Conservation (phyloP, 2,113 vertebrate species). For the Ictidomys tridecemlineatus region DNA sequence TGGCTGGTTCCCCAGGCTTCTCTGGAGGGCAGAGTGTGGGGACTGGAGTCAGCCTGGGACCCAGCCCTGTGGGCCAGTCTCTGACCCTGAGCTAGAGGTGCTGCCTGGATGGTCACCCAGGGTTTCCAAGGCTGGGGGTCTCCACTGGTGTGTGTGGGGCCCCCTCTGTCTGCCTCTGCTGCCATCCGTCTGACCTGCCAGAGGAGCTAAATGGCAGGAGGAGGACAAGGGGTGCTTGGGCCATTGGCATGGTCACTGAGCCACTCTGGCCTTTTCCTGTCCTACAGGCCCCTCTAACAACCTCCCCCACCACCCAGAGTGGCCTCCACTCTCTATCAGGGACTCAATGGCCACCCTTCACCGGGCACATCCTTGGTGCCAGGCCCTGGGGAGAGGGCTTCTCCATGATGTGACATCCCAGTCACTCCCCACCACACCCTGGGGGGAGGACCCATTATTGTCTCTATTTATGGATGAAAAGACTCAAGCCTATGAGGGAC, state of each 20-base stretch:
- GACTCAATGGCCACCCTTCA: not conserved
- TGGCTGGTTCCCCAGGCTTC: not conserved
- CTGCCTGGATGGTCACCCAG: not conserved
- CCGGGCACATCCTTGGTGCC: not conserved
- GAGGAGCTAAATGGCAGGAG: not conserved
- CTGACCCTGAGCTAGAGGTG: not conserved
- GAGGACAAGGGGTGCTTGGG: too few species aligned
- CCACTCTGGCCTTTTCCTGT: not conserved
- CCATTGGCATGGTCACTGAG: not conserved
- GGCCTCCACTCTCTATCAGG: rapidly evolving
- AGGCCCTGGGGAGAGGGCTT: rapidly evolving
- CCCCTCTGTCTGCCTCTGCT: not conserved
- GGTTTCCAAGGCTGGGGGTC: not conserved
- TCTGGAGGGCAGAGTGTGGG: not conserved
- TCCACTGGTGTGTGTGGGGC: not conserved
- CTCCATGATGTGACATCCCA: not conserved
- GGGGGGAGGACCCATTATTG: not conserved
- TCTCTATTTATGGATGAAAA: not conserved
- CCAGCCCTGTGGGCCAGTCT: not conserved
- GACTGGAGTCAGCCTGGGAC: not conserved
- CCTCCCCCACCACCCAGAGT: too few species aligned
- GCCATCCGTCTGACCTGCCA: not conserved
- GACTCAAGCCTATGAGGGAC: not conserved
- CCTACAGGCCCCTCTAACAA: too few species aligned
- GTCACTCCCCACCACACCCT: too few species aligned